phyloP scores from a whole-genome alignment of 2,113 vertebrate genomes.

The Grantiella picta region DNA sequence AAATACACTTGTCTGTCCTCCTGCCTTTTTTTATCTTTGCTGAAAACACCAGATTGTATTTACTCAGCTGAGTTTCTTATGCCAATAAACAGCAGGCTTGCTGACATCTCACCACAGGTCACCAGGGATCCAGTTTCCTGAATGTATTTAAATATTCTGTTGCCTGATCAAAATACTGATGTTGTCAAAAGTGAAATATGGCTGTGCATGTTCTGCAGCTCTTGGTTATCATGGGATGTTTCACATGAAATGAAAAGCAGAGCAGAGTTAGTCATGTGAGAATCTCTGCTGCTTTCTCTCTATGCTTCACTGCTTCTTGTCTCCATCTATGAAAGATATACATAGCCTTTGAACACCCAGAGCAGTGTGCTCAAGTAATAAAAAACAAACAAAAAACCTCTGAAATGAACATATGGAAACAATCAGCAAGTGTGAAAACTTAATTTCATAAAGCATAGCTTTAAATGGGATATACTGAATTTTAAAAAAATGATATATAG shows the following conservation, averaged over 20 bases:
- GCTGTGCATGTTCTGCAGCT: neutral
- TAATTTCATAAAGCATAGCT: neutral
- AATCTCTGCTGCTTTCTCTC: constrained; percentile 9
- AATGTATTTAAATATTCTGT: constrained; percentile 24
- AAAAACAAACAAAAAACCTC: neutral
- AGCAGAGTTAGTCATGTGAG: constrained; percentile 44
- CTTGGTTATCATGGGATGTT: constrained; percentile 25
- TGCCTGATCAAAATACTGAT: constrained; percentile 26
- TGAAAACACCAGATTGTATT: neutral
- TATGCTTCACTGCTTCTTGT: constrained; percentile 30
- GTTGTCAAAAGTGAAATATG: constrained; percentile 48
- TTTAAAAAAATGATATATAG: neutral
- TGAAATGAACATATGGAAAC: neutral
- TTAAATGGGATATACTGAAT: neutral
- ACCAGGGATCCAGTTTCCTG: neutral
- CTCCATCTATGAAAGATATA: neutral
- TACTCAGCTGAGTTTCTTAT: neutral
- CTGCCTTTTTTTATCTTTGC: neutral
- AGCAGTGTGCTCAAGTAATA: neutral
- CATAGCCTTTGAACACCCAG: neutral
- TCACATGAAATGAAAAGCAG: constrained; percentile 41
- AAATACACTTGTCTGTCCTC: neutral
- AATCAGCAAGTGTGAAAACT: neutral
- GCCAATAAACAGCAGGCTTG: neutral
- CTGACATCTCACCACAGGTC: constrained; percentile 22